These are phyloP conservation scores for Drosophila grimshawi DNA, from an alignment of 1,140 invertebrate genomes.

Conservation along the genomic window DNA sequence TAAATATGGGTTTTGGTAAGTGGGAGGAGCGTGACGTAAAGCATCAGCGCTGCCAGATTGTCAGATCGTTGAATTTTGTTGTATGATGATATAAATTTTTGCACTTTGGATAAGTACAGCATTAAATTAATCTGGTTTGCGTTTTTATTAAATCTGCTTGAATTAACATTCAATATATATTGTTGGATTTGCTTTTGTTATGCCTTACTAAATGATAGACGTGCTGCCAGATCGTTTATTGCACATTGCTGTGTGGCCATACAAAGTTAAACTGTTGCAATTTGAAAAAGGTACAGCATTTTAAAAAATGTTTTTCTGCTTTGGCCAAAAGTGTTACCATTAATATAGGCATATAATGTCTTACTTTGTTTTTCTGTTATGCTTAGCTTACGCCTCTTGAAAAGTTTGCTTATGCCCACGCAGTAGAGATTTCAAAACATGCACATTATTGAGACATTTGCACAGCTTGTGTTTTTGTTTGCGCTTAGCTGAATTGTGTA, in stretches of 20 bases:
- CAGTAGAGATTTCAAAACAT: conserved; percentile 77
- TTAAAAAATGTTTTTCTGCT: background rate
- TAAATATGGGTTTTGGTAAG: no score
- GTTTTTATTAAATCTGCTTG: no score
- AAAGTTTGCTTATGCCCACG: conserved; percentile 45
- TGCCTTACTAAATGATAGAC: no score
- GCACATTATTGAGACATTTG: conserved; percentile 62
- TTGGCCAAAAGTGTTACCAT: background rate
- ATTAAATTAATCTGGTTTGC: no score
- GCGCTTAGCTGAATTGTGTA: conserved; percentile 50
- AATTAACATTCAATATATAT: no score
- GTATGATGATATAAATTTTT: no score
- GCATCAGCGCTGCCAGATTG: no score
- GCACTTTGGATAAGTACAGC: no score
- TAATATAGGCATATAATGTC: background rate
- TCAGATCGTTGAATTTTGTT: no score
- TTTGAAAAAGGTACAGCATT: background rate
- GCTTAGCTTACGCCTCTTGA: background rate
- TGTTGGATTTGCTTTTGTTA: no score
- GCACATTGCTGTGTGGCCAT: background rate
- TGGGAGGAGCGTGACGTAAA: no score
- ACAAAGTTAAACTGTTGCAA: background rate
- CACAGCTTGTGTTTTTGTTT: conserved; percentile 61
- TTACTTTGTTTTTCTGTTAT: background rate
- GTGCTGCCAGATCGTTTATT: conserved; percentile 16